Base-by-base conservation (phyloP, 2,888 invertebrate species). In the Adelognathus sp. region DNA sequence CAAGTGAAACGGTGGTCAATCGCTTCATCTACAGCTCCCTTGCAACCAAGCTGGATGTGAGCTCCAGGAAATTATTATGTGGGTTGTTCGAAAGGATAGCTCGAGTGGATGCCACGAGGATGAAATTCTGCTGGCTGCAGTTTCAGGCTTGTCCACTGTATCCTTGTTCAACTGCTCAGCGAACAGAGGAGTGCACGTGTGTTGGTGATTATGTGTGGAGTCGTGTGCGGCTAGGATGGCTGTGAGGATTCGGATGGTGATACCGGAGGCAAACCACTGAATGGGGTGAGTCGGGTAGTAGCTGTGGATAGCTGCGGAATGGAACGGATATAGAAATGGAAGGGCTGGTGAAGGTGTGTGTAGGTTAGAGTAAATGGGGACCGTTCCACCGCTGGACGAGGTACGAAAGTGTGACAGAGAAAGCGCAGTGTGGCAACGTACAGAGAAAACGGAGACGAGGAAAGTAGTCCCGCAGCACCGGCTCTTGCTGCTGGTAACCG, bases 311-410 rank as follows among this genome's bases (percentile, higher is more conserved):
- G 54, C n/a, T 56, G 61, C 33, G 69, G 66, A 73, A 81, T 79
- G 80, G 75, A 82, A 81, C 76, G 67, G 80, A 69, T 79, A n/a
- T n/a, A 11, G 24, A 50, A 24, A 24, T 9, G 18, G 24, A 9
- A 24, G 46, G 21, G 24, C 7, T 9, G 46, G 18, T 24, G 11
- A 11, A 76, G 11, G 69, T 18, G 61, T 60, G 70, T 52, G 24
- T n/a, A n/a, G n/a, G n/a, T 60, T 67, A 64, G 27, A 52, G 52
- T 11, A 56, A 72, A 46, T 39, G 56, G 18, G 58, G 66, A 50
- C n/a, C 36, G 46, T 24, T 64, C 50, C n/a, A 44, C 33, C 3
- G 33, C 24, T 50, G n/a, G n/a, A n/a, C 4, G 50, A 24, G 50
- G 36, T 50, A 64, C 7, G 50, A 64, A 50, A 33, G 64, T 33